phyloP scores from a whole-genome alignment of 2,797 vertebrate species.

The Channallabes apus region DNA sequence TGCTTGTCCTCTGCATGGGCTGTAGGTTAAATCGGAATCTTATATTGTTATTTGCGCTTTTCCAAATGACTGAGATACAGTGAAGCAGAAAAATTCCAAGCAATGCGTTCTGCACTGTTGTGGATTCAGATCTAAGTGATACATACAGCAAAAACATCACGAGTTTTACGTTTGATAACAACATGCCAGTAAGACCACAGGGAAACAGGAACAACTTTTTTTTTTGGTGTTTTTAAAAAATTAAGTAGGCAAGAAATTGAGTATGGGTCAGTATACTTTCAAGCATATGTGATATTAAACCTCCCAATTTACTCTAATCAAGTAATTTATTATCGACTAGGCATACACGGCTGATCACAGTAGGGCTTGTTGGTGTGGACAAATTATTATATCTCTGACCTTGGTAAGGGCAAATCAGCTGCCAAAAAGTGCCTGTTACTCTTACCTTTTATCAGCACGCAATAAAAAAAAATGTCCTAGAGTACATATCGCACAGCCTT shows the following conservation, averaged over 20 bases:
- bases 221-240: background rate
- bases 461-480: too few relatives aligned
- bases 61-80: constrained; percentile 8
- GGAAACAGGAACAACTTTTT: background rate
- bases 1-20: background rate
- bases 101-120: background rate
- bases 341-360: background rate
- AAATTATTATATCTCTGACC: background rate
- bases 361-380: background rate
- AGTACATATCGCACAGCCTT: background rate
- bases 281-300: background rate
- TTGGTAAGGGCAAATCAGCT: background rate
- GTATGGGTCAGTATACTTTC: background rate
- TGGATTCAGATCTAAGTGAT: background rate
- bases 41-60: background rate
- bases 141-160: background rate
- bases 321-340: background rate
- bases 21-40: background rate
- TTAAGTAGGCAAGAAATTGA: too few relatives aligned
- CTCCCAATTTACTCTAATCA: background rate
- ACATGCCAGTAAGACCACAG: background rate
- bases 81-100: background rate
- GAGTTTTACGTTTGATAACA: background rate
- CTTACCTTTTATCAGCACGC: too few relatives aligned
- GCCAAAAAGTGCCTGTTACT: background rate